Conservation (phyloP, 2,113 vertebrate species). For the Dunckerocampus dactyliophorus region DNA sequence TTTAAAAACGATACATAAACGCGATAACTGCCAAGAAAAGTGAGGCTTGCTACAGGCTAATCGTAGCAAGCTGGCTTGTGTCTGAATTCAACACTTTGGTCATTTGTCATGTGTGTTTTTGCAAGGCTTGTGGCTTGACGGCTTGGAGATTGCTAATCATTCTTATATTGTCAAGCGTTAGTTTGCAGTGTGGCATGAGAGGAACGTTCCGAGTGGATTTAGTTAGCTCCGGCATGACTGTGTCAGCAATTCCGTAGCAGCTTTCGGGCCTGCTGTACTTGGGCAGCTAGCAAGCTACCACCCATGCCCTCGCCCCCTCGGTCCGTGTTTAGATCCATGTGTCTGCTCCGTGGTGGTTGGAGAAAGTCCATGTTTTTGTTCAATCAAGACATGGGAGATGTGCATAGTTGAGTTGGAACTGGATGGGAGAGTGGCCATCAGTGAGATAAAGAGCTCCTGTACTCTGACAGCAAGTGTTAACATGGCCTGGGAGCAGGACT, state of each 20-base stretch:
- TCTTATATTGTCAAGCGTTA: not conserved
- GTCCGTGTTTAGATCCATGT: not conserved
- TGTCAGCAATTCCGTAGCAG: conserved; percentile 52
- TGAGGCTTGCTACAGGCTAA: not conserved
- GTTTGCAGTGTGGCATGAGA: no score
- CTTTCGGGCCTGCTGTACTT: conserved; percentile 36
- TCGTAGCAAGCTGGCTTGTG: not conserved
- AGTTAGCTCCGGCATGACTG: conserved; percentile 24
- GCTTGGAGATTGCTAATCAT: not conserved
- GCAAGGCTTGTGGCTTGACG: not conserved
- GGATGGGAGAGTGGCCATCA: no score
- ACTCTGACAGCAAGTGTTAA: no score
- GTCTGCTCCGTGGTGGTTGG: not conserved
- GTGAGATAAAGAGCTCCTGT: no score
- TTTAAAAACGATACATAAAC: not conserved
- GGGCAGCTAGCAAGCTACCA: conserved; percentile 8
- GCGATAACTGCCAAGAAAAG: not conserved
- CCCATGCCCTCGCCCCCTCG: not conserved
- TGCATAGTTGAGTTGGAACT: not conserved
- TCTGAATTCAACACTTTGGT: not conserved
- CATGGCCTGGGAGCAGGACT: no score
- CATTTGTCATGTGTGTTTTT: not conserved
- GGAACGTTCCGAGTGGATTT: not conserved
- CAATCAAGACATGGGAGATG: not conserved
- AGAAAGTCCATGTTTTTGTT: not conserved